A percentile compares a stretch with the other conserved stretches of the same genome.
phyloP scores from a whole-genome alignment of 2,888 invertebrate species.

The Merodon equestris region DNA sequence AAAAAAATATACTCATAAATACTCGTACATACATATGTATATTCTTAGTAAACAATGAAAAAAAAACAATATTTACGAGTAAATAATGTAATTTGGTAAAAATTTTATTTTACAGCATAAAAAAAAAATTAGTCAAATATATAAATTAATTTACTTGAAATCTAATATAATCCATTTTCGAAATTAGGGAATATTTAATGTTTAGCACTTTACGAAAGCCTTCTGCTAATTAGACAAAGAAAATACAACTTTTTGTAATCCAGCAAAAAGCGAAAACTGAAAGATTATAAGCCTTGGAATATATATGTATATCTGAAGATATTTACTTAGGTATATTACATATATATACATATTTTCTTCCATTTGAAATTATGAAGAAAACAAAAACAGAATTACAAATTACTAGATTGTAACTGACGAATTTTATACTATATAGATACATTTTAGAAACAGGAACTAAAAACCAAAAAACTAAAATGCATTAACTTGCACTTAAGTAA shows the following conservation, averaged over 20 bases:
- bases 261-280: neutral
- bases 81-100: no score
- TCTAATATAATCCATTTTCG: no score
- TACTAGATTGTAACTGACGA: constrained; percentile 33
- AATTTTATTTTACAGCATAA: no score
- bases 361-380: constrained; percentile 39
- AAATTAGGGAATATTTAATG: no score
- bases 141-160: no score
- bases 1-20: neutral
- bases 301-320: constrained; percentile 25
- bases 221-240: no score
- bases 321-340: constrained; percentile 35
- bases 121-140: no score
- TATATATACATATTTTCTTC: constrained; percentile 12
- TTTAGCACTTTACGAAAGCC: no score
- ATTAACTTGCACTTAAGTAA: neutral
- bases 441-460: constrained; percentile 42
- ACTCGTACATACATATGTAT: no score
- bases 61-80: no score
- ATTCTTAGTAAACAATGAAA: no score
- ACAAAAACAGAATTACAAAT: constrained; percentile 6
- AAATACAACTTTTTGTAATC: no score
- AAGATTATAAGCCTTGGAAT: constrained; percentile 38
- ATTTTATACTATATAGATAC: constrained; percentile 63
- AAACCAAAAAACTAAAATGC: constrained; percentile 1